Evolutionary conservation across 2,797 vertebrate species (phyloP).

Genomic region (Pantherophis alleghaniensis): DNA sequence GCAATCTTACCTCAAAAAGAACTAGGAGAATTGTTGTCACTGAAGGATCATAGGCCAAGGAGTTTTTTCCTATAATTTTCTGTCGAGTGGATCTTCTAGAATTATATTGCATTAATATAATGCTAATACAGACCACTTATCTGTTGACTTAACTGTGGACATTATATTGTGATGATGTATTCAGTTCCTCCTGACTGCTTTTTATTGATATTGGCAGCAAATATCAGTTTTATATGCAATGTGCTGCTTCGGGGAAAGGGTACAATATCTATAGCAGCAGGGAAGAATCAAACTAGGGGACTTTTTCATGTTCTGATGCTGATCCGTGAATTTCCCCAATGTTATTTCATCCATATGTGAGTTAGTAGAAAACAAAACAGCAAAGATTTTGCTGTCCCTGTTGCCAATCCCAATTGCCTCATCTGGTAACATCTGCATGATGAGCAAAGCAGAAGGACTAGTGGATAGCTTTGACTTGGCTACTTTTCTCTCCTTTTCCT

Average conservation of each 20-base stretch:
- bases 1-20: slow-evolving; percentile 11
- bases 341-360: not conserved
- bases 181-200: not conserved
- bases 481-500: not conserved
- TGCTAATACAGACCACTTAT: not conserved
- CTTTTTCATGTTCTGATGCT: not conserved
- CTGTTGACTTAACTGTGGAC: not conserved
- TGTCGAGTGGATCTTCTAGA: not conserved
- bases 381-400: not conserved
- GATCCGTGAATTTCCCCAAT: not conserved
- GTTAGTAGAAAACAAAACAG: not conserved
- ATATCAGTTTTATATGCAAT: not conserved
- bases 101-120: not conserved
- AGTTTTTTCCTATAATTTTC: not conserved
- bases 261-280: not conserved
- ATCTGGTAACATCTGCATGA: not conserved
- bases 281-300: not conserved
- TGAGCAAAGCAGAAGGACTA: not conserved
- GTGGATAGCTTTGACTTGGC: not conserved
- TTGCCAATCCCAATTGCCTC: not conserved
- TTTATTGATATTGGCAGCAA: not conserved
- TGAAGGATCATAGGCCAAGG: not conserved
- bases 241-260: not conserved
- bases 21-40: not conserved
- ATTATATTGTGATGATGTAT: not conserved